Evolutionary conservation across 1,140 invertebrate species (phyloP).

Genomic region (Drosophila ananassae): DNA sequence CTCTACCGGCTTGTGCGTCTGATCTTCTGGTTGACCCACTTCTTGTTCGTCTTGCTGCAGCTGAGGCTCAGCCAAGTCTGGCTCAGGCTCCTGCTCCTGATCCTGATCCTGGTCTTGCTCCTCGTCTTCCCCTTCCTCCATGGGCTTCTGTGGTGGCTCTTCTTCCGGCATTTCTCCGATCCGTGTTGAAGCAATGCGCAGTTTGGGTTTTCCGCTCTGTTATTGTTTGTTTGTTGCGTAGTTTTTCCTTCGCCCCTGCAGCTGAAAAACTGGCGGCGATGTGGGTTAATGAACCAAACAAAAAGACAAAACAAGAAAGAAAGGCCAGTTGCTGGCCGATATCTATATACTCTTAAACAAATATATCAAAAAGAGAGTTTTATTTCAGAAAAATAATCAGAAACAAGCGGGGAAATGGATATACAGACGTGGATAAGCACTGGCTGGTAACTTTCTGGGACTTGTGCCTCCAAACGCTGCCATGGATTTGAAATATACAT

Average conservation of each 20-base stretch:
- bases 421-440: too few relatives aligned
- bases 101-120: conserved; percentile 31
- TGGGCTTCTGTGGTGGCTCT: conserved; percentile 64
- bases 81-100: conserved; percentile 22
- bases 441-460: too few relatives aligned
- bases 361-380: too few relatives aligned
- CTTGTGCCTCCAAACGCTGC: too few relatives aligned
- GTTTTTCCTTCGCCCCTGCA: conserved; percentile 43
- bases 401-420: too few relatives aligned
- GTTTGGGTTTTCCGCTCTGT: conserved; percentile 36
- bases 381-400: too few relatives aligned
- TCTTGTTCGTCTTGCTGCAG: conserved; percentile 19
- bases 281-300: conserved; percentile 78
- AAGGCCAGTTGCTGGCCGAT: neutral
- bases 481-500: neutral
- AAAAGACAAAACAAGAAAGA: conserved; percentile 24
- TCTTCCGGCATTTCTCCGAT: conserved; percentile 65
- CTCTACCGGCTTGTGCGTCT: conserved; percentile 12
- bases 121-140: conserved; percentile 66
- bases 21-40: neutral
- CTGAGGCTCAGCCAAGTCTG: conserved; percentile 6
- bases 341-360: neutral
- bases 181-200: conserved; percentile 33
- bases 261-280: conserved; percentile 26
- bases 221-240: conserved; percentile 67